These are phyloP conservation scores for Bradypus variegatus DNA, from an alignment of 2,797 vertebrate species.

Conservation along the genomic window DNA sequence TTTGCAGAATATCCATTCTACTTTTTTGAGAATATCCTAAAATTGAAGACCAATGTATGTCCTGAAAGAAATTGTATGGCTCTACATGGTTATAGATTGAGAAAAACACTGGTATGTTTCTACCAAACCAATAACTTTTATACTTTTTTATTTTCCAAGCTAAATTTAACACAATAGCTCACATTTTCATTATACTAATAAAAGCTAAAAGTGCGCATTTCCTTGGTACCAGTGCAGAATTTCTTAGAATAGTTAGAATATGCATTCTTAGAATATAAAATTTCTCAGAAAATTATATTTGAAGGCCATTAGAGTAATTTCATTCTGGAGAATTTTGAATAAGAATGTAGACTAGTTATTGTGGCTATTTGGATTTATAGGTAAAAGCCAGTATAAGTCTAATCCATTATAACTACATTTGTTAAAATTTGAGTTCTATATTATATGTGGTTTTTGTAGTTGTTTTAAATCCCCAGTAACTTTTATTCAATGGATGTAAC, in stretches of 20 bases:
- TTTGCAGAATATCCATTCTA: not conserved
- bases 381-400: not conserved
- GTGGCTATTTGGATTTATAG: not conserved
- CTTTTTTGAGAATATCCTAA: not conserved
- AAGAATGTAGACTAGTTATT: not conserved
- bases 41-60: not conserved
- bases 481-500: not conserved
- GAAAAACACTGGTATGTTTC: not conserved
- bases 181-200: not conserved
- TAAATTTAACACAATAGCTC: not conserved
- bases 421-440: not conserved
- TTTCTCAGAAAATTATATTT: not conserved
- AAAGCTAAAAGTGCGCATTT: not conserved
- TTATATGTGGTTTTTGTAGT: not conserved
- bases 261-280: not conserved
- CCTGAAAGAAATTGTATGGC: not conserved
- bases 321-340: not conserved
- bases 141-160: not conserved
- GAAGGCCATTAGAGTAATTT: not conserved
- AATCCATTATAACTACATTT: not conserved
- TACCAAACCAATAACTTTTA: not conserved
- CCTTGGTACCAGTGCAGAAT: not conserved
- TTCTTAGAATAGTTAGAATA: not conserved
- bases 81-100: not conserved
- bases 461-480: not conserved